Base-by-base conservation (phyloP, 2,888 invertebrate species). In the Boloria euphrosyne region DNA sequence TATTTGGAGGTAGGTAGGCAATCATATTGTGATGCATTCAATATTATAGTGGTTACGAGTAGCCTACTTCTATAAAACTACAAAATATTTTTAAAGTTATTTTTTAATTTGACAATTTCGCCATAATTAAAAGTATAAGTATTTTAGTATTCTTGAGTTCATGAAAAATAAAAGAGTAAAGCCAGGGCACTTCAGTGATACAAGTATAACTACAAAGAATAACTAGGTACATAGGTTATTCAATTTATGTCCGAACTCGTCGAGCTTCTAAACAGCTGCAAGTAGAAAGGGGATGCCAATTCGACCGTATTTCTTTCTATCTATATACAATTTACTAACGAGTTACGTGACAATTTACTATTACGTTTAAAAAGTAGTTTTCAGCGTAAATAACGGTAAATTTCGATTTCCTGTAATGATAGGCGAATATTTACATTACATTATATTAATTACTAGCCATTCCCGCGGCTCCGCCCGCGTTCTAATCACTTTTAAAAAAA, bases 211-310 rank as follows among this genome's bases (percentile, higher is more conserved):
- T 14, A 49, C 59, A 59, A 59, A 49, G 17, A 38, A 59, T 31
- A 4, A 47, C 16, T 31, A 49, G n/a, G n/a, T n/a, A 49, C 49
- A 16, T 59, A 14, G 49, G 49, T 59, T 31, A 59, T 49, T 47
- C 17, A 59, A 59, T 59, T 49, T 49, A 49, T 47, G 16, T 31
- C 17, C 6, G 27, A 59, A 59, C 59, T 49, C 49, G 49, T 47
- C 49, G 17, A 49, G 49, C 31, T 49, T 59, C 59, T 49, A 38
- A 59, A 49, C 13, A 17, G 14, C 38, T 17, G 13, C 13, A 49
- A 59, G 47, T 10, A 57, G 10, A 44, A 18, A 46, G 55, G 57
- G 49, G 59, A 31, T 17, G 31, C 59, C 47, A 58, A 58, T 58
- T 31, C 27, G 27, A 17, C 13, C 31, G 17, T 49, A 59, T 58